phyloP scores from a whole-genome alignment of 2,888 invertebrate genomes.

The Chloroclystis v-ata region DNA sequence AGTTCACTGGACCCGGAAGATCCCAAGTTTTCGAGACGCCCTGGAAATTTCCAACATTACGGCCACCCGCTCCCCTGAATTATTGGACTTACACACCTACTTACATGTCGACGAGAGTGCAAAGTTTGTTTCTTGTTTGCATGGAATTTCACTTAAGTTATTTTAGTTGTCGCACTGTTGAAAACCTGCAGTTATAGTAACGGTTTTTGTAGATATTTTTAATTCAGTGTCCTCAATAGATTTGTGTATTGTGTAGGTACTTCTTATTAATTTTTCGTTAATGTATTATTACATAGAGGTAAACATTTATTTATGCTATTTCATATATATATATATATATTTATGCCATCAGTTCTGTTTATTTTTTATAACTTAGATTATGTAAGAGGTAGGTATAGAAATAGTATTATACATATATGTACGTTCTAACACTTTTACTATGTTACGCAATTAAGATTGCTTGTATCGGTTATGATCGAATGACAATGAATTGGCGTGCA shows the following conservation, averaged over 20 bases:
- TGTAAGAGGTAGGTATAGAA: too few species aligned
- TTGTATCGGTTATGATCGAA: conserved; percentile 55
- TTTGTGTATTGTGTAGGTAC: too few species aligned
- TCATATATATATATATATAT: too few species aligned
- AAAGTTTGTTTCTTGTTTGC: conserved; percentile 68
- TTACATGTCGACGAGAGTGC: conserved; percentile 62
- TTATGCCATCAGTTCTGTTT: too few species aligned
- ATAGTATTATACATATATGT: too few species aligned
- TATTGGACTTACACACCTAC: conserved; percentile 69
- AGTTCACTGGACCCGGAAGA: conserved; percentile 54
- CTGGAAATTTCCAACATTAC: conserved; percentile 68
- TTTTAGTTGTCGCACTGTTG: conserved; percentile 36
- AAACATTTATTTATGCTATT: too few species aligned
- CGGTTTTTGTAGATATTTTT: conserved; percentile 19
- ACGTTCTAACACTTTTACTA: too few species aligned
- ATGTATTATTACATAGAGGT: too few species aligned
- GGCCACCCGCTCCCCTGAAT: conserved; percentile 67
- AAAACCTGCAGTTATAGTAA: conserved; percentile 29
- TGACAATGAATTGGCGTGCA: conserved; percentile 65
- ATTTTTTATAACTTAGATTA: too few species aligned
- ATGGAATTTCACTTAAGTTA: conserved; percentile 50
- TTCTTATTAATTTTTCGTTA: too few species aligned
- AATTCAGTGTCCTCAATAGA: too few species aligned
- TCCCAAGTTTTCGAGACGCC: conserved; percentile 53
- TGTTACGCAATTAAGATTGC: too few species aligned